Conservation (phyloP, 2,797 vertebrate genomes). For the Mormyrus proboscirostris region DNA sequence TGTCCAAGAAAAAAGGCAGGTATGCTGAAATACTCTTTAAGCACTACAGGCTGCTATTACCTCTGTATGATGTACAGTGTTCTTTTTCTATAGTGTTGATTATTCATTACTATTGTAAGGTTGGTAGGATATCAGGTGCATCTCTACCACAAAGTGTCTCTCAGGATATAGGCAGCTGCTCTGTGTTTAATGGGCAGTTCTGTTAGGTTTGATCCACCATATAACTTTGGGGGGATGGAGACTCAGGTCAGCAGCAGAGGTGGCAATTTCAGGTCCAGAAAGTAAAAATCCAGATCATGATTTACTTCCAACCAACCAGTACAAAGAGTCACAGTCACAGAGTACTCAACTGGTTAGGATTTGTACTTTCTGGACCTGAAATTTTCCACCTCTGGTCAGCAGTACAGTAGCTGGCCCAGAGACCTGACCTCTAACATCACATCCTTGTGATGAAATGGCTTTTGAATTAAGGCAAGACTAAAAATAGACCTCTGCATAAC, state of each 20-base stretch:
- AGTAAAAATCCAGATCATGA: no score
- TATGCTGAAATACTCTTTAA: slow-evolving; percentile 41
- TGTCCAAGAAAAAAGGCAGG: slow-evolving; percentile 78
- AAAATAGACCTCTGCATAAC: background rate
- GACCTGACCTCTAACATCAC: background rate
- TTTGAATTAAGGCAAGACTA: background rate
- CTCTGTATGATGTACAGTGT: background rate
- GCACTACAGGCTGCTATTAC: background rate
- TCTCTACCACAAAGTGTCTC: background rate
- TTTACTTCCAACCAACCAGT: no score
- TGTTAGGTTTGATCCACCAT: background rate
- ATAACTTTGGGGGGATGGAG: background rate
- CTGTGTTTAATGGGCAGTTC: background rate
- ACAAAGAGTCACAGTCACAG: no score
- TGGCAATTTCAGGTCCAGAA: no score
- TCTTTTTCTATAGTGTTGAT: background rate
- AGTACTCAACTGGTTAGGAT: no score
- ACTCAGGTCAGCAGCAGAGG: background rate
- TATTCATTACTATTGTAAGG: background rate
- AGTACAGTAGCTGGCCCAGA: background rate
- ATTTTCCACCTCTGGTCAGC: background rate
- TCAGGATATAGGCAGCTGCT: background rate
- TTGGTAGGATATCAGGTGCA: background rate
- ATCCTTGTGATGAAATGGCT: background rate
- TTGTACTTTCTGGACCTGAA: no score